Evolutionary conservation across 2,797 vertebrate species (phyloP).

Genomic region (Syncerus caffer): DNA sequence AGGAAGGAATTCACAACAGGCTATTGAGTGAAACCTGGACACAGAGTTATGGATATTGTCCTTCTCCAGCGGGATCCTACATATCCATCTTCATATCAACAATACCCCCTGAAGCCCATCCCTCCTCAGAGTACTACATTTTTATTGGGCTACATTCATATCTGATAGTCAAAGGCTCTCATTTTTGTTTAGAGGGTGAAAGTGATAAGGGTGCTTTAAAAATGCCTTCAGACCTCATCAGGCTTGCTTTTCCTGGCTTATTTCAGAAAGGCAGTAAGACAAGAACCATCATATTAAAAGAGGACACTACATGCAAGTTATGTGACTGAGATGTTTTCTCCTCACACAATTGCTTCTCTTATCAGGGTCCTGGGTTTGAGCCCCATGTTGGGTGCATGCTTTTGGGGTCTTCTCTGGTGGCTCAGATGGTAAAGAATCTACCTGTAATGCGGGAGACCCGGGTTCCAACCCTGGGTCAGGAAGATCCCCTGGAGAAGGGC

Average conservation of each 20-base stretch:
- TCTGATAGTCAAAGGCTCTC: not conserved
- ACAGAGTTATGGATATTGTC: fast-evolving
- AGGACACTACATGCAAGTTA: fast-evolving
- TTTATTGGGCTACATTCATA: not conserved
- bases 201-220: not conserved
- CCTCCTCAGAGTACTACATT: fast-evolving
- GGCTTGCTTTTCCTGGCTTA: not conserved
- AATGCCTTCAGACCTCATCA: not conserved
- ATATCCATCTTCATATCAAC: not conserved
- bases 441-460: not conserved
- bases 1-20: not conserved
- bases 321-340: not conserved
- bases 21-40: not conserved
- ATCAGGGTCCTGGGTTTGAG: not conserved
- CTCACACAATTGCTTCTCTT: fast-evolving
- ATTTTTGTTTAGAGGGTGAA: not conserved
- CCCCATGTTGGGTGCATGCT: not conserved
- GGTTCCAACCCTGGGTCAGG: not conserved
- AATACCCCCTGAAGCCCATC: fast-evolving
- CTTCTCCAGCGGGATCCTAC: fast-evolving
- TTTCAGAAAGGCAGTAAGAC: not conserved
- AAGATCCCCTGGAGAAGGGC: not conserved
- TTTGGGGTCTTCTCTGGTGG: not conserved
- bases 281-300: fast-evolving
- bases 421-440: not conserved